phyloP scores from a whole-genome alignment of 2,888 invertebrate species.

The Cheilosia grossa region DNA sequence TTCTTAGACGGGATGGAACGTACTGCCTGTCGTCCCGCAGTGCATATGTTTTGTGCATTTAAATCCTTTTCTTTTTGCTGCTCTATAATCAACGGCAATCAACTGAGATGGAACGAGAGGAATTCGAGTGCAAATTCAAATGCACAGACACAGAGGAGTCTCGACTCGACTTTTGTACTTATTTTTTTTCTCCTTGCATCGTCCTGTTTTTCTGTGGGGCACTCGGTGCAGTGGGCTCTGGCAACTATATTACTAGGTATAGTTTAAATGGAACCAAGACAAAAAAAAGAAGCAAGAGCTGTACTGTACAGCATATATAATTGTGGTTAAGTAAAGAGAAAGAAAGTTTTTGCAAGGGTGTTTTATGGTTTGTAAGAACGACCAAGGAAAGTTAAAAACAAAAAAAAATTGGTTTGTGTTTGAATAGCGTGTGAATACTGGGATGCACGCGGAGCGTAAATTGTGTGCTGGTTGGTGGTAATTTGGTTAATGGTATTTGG shows the following conservation, averaged over 20 bases:
- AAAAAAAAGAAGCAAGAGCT: background rate
- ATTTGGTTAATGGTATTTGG: constrained; percentile 46
- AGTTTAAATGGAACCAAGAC: constrained; percentile 22
- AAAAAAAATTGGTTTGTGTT: background rate
- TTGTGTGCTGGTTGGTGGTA: constrained; percentile 44
- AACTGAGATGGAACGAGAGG: constrained; percentile 52
- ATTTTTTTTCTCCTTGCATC: background rate
- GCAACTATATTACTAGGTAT: constrained; percentile 48
- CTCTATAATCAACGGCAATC: constrained; percentile 53
- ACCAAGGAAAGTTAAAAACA: background rate
- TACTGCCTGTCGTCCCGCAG: constrained; percentile 14
- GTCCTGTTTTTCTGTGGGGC: constrained; percentile 1
- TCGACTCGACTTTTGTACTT: background rate
- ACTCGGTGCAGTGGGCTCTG: constrained; percentile 26
- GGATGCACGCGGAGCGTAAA: constrained; percentile 32
- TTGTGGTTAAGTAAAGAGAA: constrained; percentile 40
- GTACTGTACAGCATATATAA: constrained; percentile 24
- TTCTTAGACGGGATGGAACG: background rate
- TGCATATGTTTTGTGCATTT: constrained; percentile 38
- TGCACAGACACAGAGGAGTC: constrained; percentile 54
- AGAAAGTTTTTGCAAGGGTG: constrained; percentile 21
- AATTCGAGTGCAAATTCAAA: constrained; percentile 64
- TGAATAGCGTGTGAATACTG: constrained; percentile 41
- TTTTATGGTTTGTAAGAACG: constrained; percentile 36
- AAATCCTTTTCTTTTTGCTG: constrained; percentile 14